Base-by-base conservation (phyloP, 2,797 vertebrate species). In the Hippocampus kuda region DNA sequence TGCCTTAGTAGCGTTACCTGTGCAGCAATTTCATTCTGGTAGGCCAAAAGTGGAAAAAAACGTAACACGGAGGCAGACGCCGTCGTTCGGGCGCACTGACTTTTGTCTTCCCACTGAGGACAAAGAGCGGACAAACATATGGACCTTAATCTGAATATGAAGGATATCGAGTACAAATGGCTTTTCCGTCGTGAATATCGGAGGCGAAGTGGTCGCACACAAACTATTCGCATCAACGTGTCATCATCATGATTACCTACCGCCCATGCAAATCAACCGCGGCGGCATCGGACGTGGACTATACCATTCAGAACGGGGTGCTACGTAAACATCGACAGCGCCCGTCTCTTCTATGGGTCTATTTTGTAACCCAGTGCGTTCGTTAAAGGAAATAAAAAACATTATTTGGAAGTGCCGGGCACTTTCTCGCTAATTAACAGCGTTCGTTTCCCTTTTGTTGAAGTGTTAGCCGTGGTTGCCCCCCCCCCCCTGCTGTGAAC, bases 251-350 rank as follows among this genome's bases (percentile, higher is more conserved):
- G 79, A 8, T 38, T 38, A 38, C 34, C 34, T 38, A 38, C 34
- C 34, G 71, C 76, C 82, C 71, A 77, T 81, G 84, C 79, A 82
- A 79, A 81, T 78, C 67, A 83, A 65, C 70, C 76, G 78, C 79
- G 70, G 80, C 75, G 80, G 72, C 70, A 81, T 85, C 82, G 83
- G 84, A 84, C 86, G 75, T 79, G 84, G 88, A 84, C 81, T 27
- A 78, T 83, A 89, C 88, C 88, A 90, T 80, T 5, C 5, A 0
- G 63, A 26, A 15, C 2, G 81, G 70, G 70, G 5, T 0, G 20
- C 20, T 0, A 18, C 68, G 41, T 56, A 65, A 67, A 41, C 44
- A 54, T 18, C 34, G 2, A 4, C 49, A 2, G 20, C 10, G 1
- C 22, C 30, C 2, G 12, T 66, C 18, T 49, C 64, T 20, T 4